Evolutionary conservation across 2,888 invertebrate genomes (phyloP).

Genomic region (Eristalis pertinax): DNA sequence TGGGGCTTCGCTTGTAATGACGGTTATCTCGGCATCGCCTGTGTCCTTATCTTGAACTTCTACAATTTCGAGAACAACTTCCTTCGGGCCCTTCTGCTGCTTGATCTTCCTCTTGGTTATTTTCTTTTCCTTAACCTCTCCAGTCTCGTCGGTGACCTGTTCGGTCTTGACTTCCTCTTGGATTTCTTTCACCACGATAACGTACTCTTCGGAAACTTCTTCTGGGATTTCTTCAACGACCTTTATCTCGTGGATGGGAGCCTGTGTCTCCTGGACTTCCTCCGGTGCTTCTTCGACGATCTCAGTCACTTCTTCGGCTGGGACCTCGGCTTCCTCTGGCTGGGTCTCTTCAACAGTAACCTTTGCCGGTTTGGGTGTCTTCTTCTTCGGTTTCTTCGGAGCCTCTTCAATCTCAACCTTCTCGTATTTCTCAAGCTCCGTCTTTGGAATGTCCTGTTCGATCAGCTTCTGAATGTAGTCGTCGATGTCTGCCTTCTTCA

Average conservation of each 20-base stretch:
- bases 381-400: slow-evolving; percentile 77
- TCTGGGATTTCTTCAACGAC: slow-evolving; percentile 74
- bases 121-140: slow-evolving; percentile 78
- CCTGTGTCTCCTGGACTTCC: slow-evolving; percentile 61
- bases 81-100: slow-evolving; percentile 80
- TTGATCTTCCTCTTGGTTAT: slow-evolving; percentile 78
- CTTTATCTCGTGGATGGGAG: slow-evolving; percentile 48
- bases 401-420: slow-evolving; percentile 80
- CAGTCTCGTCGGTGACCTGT: slow-evolving; percentile 75
- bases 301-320: slow-evolving; percentile 70
- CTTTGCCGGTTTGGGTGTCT: slow-evolving; percentile 66
- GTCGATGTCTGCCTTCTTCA: slow-evolving; percentile 79
- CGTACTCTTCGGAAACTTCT: slow-evolving; percentile 63
- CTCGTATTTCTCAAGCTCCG: slow-evolving; percentile 81
- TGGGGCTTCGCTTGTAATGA: slow-evolving; percentile 74
- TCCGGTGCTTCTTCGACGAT: slow-evolving; percentile 61
- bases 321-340: slow-evolving; percentile 69
- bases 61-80: slow-evolving; percentile 81
- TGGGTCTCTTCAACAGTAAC: slow-evolving; percentile 65
- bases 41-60: slow-evolving; percentile 81
- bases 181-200: slow-evolving; percentile 74
- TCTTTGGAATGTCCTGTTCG: slow-evolving; percentile 80
- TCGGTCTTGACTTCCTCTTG: slow-evolving; percentile 78
- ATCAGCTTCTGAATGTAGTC: slow-evolving; percentile 80
- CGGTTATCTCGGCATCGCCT: slow-evolving; percentile 79